A percentile compares a stretch with the other conserved stretches of the same genome.
These are phyloP conservation scores for Falco concolor DNA, from an alignment of 2,797 vertebrate genomes.

Conservation along the genomic window DNA sequence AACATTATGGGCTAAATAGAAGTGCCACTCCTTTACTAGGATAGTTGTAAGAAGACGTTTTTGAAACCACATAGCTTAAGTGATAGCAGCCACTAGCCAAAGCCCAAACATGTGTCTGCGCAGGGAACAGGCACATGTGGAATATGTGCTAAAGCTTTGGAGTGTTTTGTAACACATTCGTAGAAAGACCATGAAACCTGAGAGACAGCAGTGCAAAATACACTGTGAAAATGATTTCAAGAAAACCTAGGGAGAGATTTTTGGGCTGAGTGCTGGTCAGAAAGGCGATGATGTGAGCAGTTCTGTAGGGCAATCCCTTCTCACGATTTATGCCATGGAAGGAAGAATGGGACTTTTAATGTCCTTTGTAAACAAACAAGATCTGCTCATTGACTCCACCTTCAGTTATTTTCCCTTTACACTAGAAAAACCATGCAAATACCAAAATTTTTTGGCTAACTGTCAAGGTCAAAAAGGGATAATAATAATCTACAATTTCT, in stretches of 20 bases:
- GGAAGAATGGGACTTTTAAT: neutral
- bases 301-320: neutral
- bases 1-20: neutral
- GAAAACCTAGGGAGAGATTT: neutral
- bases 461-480: neutral
- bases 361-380: neutral
- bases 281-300: neutral
- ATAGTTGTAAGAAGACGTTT: neutral
- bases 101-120: neutral
- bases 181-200: neutral
- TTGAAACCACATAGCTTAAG: neutral
- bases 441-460: neutral
- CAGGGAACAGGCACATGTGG: neutral
- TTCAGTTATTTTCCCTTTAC: neutral
- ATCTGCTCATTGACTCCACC: neutral
- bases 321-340: neutral
- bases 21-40: neutral
- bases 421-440: neutral
- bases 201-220: neutral
- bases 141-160: neutral
- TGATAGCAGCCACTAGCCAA: neutral
- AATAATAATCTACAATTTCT: neutral
- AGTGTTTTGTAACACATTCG: neutral
- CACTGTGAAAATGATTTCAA: neutral
- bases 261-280: neutral